These are phyloP conservation scores for Apomyelois bistriatella DNA, from an alignment of 2,888 invertebrate species.

Conservation along the genomic window DNA sequence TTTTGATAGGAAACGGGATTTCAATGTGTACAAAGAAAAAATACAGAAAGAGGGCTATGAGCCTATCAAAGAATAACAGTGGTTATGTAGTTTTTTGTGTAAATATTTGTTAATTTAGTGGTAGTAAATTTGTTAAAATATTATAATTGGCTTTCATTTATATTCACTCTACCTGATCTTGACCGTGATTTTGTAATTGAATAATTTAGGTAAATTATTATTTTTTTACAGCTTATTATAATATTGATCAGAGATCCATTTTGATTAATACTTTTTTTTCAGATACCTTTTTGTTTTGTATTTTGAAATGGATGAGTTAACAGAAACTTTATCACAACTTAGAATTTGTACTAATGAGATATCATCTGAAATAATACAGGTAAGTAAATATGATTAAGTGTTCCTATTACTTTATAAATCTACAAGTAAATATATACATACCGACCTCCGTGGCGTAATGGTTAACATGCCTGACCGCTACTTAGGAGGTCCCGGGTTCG, in stretches of 20 bases:
- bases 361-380: slow-evolving; percentile 46
- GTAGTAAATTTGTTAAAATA: slow-evolving; percentile 63
- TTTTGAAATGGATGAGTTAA: slow-evolving; percentile 35
- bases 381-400: slow-evolving; percentile 31
- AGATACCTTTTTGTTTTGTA: not conserved
- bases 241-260: not conserved
- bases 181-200: not conserved
- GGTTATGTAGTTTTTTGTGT: slow-evolving; percentile 52
- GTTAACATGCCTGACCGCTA: too few species aligned
- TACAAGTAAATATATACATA: too few species aligned
- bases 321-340: slow-evolving; percentile 29
- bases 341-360: slow-evolving; percentile 35
- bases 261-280: not conserved
- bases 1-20: slow-evolving; percentile 94
- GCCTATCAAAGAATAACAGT: slow-evolving; percentile 80
- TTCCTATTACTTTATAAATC: too few species aligned
- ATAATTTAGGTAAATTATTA: not conserved
- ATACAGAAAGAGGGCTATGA: slow-evolving; percentile 93
- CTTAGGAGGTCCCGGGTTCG: too few species aligned
- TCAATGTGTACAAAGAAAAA: slow-evolving; percentile 92
- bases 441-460: too few species aligned
- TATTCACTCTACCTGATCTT: not conserved
- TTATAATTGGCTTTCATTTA: slow-evolving; percentile 48
- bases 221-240: not conserved
- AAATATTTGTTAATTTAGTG: slow-evolving; percentile 60